Conservation (phyloP, 2,797 vertebrate species). For the Gymnothorax reevesii region DNA sequence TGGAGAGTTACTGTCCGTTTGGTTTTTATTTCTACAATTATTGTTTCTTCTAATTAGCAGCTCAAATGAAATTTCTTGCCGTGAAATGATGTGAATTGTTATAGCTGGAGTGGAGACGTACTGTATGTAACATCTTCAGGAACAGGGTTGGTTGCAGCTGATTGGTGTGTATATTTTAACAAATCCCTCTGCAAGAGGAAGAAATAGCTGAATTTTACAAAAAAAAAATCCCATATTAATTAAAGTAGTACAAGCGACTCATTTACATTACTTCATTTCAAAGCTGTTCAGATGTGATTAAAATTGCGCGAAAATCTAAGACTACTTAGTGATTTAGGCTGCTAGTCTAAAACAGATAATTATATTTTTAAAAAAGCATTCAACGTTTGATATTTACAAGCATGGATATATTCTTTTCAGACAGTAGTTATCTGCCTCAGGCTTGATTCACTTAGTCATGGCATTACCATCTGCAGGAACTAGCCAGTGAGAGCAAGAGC, state of each 20-base stretch:
- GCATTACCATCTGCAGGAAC: not conserved
- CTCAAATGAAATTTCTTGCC: no score
- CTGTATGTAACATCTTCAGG: no score
- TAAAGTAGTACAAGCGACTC: not conserved
- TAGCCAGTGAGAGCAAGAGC: not conserved
- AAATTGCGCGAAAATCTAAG: not conserved
- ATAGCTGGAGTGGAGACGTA: no score
- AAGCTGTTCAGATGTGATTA: not conserved
- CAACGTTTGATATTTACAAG: not conserved
- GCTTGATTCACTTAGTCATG: not conserved
- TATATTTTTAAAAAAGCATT: not conserved
- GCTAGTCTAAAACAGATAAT: not conserved
- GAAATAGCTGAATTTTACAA: not conserved
- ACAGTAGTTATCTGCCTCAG: not conserved
- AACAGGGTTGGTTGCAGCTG: no score
- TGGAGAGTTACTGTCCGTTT: no score
- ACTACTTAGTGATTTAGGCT: not conserved
- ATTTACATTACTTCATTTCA: not conserved
- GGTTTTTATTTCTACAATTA: no score
- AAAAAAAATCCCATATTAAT: not conserved
- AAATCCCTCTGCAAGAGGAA: not conserved
- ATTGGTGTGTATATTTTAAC: no score
- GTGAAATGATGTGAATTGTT: no score
- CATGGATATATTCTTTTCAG: not conserved
- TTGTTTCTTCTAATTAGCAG: no score